Conservation (phyloP, 1,140 invertebrate species). For the Magallana angulata region DNA sequence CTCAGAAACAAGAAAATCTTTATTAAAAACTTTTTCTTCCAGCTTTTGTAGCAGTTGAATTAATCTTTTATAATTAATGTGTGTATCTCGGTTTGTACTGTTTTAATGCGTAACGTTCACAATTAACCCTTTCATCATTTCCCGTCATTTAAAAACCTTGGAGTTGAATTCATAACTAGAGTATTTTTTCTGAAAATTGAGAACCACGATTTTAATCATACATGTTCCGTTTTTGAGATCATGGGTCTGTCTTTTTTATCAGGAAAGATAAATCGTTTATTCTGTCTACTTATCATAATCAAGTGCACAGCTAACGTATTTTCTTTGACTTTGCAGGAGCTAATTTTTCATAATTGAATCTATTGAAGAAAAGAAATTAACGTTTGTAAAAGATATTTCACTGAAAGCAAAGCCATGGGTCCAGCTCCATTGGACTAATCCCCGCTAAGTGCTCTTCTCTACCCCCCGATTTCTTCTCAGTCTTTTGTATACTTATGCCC, state of each 20-base stretch:
- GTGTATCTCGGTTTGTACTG: neutral
- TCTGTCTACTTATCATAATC: no score
- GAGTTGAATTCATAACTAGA: neutral
- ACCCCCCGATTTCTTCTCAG: no score
- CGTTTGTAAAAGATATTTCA: neutral
- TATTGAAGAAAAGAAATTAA: neutral
- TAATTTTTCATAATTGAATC: neutral
- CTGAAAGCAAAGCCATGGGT: neutral
- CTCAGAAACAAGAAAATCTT: neutral
- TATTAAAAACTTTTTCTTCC: neutral
- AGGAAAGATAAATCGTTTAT: no score
- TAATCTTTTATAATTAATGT: constrained; percentile 2
- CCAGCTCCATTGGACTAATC: no score
- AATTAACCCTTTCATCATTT: neutral
- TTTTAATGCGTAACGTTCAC: neutral
- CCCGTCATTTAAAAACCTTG: neutral
- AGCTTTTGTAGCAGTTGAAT: neutral
- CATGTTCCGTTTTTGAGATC: no score
- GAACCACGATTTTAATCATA: neutral
- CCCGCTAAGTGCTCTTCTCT: no score
- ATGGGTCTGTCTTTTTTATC: no score
- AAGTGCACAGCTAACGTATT: no score
- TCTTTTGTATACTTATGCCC: no score
- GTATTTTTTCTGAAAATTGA: constrained; percentile 13
- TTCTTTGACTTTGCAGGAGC: neutral